Evolutionary conservation across 1,140 invertebrate genomes (phyloP), one percentile per base, ranked within the genome.

Genomic region (Drosophila ohnishii): DNA sequence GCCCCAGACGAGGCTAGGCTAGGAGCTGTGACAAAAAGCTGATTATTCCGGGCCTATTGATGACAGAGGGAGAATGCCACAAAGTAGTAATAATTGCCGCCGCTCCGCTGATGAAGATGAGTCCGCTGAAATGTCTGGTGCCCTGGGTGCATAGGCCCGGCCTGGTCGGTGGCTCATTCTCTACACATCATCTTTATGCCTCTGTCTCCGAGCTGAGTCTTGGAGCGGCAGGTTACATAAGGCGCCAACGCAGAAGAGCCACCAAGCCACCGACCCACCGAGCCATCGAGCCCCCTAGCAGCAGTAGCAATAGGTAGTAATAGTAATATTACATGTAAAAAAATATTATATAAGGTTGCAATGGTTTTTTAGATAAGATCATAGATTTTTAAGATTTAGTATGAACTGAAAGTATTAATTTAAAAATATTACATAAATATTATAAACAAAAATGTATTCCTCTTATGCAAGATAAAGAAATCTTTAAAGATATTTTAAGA

Each of bases 211-310:
- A 16, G 35, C 16, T 19, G 3, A 11, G 35, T 6, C n/a, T 28
- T n/a, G 28, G 37, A 34, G 22, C 37, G 19, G 45, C 19, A 13
- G 51, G 35, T 86, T 87, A 83, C 83, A 86, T 86, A 86, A 86
- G 80, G 80, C 66, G 76, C 80, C 80, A 79, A 80, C 80, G 80
- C 80, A 83, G 80, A 83, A 79, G 80, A 72, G 75, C 37, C 64
- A 53, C 59, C 57, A n/a, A 32, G 51, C 35, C 57, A 63, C 19
- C 57, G 42, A 42, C 28, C 37, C 48, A 50, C n/a, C 28, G 14
- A 51, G 50, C 50, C 56, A 22, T 22, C 22, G 22, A 22, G 42
- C 16, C 57, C 65, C 60, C 63, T 30, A 62, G 59, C 66, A 67
- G 78, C 65, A 66, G 74, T 70, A 60, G 57, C 63, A 19, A 47